Conservation (phyloP, 2,113 vertebrate genomes). For the Aldabrachelys gigantea region DNA sequence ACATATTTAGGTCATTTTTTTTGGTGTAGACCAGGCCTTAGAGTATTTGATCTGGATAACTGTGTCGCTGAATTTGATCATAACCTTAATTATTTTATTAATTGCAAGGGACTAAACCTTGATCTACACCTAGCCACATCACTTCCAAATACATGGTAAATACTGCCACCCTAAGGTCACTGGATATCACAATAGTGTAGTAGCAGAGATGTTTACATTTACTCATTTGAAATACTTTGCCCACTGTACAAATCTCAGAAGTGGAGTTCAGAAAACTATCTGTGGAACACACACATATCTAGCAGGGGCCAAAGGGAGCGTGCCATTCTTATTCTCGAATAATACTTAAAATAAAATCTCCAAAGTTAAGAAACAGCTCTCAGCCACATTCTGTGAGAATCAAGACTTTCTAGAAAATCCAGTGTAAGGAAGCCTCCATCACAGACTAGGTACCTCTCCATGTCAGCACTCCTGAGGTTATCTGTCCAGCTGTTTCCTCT, state of each 20-base stretch:
- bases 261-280: not conserved
- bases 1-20: not conserved
- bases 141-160: not conserved
- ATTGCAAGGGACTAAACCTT: not conserved
- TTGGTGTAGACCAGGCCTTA: not conserved
- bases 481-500: not conserved
- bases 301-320: not conserved
- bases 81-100: not conserved
- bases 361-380: not conserved
- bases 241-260: not conserved
- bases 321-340: rapidly evolving
- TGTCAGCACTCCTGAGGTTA: not conserved
- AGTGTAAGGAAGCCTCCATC: not conserved
- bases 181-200: not conserved
- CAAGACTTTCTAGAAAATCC: not conserved
- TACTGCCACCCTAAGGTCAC: constrained; percentile 26
- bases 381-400: not conserved
- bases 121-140: not conserved
- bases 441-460: not conserved
- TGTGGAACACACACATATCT: not conserved
- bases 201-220: not conserved
- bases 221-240: not conserved
- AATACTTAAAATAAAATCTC: not conserved
- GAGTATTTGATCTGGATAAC: not conserved
- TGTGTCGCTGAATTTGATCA: not conserved